phyloP scores from a whole-genome alignment of 2,888 invertebrate species.

The Lamellibrachia satsuma region DNA sequence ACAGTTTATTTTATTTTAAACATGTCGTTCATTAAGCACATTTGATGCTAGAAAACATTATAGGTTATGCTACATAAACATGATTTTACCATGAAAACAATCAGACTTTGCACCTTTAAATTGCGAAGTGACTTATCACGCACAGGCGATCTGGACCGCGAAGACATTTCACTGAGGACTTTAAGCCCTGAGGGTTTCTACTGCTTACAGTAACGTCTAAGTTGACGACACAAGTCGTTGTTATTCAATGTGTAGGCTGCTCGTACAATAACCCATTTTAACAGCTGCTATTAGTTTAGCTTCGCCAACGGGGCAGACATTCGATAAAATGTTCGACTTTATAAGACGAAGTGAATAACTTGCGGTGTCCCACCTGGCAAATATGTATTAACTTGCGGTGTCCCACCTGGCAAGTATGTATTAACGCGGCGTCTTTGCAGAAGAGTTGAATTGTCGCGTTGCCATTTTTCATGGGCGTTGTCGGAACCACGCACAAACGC shows the following conservation, averaged over 20 bases:
- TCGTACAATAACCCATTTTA: not conserved
- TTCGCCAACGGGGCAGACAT: not conserved
- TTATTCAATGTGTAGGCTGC: not conserved
- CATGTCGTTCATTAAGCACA: not conserved
- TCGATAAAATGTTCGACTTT: not conserved
- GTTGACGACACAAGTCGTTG: not conserved
- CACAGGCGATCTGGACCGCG: not conserved
- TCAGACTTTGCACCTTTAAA: not conserved
- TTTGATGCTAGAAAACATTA: not conserved
- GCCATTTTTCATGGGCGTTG: conserved; percentile 17
- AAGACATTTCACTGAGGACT: not conserved
- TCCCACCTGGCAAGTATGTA: not conserved
- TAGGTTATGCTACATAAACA: not conserved
- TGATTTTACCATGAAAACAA: not conserved
- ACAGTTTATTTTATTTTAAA: not conserved
- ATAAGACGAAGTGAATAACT: not conserved
- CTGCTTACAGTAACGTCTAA: not conserved
- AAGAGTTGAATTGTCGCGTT: not conserved
- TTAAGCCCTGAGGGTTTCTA: not conserved
- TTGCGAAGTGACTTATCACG: not conserved
- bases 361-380: not conserved
- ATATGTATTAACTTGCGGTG: not conserved
- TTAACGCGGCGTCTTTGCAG: not conserved
- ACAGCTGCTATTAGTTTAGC: not conserved
- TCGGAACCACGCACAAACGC: not conserved